These are phyloP conservation scores for Agrotis clavis DNA, from an alignment of 2,888 invertebrate genomes.

Conservation along the genomic window DNA sequence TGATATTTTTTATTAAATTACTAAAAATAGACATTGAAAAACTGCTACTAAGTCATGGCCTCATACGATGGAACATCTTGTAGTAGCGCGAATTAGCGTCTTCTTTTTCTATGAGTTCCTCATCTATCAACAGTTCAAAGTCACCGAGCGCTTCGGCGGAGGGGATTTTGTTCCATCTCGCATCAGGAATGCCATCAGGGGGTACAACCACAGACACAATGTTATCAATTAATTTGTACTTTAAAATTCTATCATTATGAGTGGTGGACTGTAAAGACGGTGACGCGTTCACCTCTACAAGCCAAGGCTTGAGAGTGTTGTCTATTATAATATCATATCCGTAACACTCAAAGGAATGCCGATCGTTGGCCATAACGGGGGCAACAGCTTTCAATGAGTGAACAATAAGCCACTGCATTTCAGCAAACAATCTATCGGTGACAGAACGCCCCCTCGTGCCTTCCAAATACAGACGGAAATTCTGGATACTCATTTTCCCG, in stretches of 20 bases:
- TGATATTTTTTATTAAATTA: constrained; percentile 22
- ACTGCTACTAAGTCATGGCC: constrained; percentile 35
- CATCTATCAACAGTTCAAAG: constrained; percentile 96
- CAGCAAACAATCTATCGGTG: constrained; percentile 97
- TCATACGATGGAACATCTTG: constrained; percentile 71
- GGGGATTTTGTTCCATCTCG: constrained; percentile 96
- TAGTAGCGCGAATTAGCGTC: constrained; percentile 83
- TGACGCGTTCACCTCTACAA: constrained; percentile 98
- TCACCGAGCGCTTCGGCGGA: constrained; percentile 94
- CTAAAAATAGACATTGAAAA: not conserved
- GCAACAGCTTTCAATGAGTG: constrained; percentile 98
- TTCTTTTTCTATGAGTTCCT: constrained; percentile 94
- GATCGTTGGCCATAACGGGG: constrained; percentile 98
- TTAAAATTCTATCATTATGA: constrained; percentile 97
- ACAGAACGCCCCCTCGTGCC: constrained; percentile 97
- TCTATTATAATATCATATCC: constrained; percentile 99
- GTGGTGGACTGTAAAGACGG: constrained; percentile 98
- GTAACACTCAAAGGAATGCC: constrained; percentile 98
- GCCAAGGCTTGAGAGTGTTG: constrained; percentile 97
- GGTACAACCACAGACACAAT: constrained; percentile 97
- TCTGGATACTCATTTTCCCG: constrained; percentile 98
- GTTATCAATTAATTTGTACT: constrained; percentile 98
- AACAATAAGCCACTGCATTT: constrained; percentile 97
- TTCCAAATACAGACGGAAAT: constrained; percentile 97
- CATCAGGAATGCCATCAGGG: constrained; percentile 96